phyloP scores from a whole-genome alignment of 2,888 invertebrate genomes.

The Taphrorychus bicolor region DNA sequence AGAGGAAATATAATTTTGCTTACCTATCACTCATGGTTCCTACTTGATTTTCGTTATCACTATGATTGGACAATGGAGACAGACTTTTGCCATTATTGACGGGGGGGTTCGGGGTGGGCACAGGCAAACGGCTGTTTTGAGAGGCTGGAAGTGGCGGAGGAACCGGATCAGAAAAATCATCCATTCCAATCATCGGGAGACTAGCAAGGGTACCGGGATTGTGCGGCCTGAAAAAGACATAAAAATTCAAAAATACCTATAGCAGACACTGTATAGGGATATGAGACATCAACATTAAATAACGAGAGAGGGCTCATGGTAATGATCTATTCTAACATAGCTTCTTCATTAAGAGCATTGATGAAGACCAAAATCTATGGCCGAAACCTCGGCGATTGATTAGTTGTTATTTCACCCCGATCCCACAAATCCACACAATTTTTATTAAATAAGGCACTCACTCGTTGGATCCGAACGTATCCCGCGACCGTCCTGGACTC shows the following conservation, averaged over 20 bases:
- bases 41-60: constrained; percentile 49
- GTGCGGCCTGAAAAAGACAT: constrained; percentile 24
- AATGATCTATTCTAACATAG: too few species aligned
- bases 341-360: too few species aligned
- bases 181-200: constrained; percentile 75
- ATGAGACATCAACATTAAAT: too few species aligned
- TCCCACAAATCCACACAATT: not conserved
- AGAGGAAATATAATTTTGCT: too few species aligned
- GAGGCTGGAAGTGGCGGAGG: constrained; percentile 32
- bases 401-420: too few species aligned
- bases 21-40: constrained; percentile 45
- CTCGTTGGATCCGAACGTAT: constrained; percentile 49
- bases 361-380: too few species aligned
- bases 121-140: constrained; percentile 30
- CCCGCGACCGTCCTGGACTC: constrained; percentile 54
- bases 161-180: constrained; percentile 62
- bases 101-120: constrained; percentile 7
- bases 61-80: constrained; percentile 34
- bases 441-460: constrained; percentile 26
- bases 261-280: too few species aligned
- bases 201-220: constrained; percentile 75
- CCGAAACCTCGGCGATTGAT: too few species aligned
- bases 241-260: not conserved
- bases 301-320: too few species aligned
- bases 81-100: constrained; percentile 31